Conservation (phyloP, 2,797 vertebrate species). For the Stomatorhinus walkeri region DNA sequence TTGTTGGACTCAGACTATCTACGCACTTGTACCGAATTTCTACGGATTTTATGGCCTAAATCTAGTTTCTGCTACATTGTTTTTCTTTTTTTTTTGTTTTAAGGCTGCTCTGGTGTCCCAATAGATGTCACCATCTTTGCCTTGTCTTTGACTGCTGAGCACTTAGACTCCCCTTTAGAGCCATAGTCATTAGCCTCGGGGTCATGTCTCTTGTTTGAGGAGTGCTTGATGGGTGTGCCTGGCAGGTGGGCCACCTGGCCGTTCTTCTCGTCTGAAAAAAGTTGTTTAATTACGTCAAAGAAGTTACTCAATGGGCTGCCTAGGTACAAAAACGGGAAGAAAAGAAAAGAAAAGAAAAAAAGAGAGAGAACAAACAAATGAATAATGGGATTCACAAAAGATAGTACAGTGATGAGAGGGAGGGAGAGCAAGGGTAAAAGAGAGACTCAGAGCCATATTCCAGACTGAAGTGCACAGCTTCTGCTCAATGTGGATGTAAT, state of each 20-base stretch:
- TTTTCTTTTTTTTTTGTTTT: slow-evolving; percentile 51
- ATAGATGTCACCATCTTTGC: slow-evolving; percentile 76
- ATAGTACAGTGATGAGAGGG: slow-evolving; percentile 31
- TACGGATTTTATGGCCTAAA: slow-evolving; percentile 30
- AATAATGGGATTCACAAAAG: slow-evolving; percentile 59
- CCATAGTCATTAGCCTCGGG: slow-evolving; percentile 78
- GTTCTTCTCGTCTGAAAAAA: slow-evolving; percentile 99
- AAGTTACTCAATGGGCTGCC: slow-evolving; percentile 99
- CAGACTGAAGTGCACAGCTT: background rate
- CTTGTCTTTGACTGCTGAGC: slow-evolving; percentile 81
- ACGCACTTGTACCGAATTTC: slow-evolving; percentile 33
- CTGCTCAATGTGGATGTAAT: background rate
- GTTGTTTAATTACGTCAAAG: slow-evolving; percentile 99
- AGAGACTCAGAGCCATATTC: slow-evolving; percentile 57
- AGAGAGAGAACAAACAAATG: slow-evolving; percentile 67
- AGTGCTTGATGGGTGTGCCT: slow-evolving; percentile 85
- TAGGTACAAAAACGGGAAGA: slow-evolving; percentile 84
- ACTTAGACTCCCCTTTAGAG: slow-evolving; percentile 76
- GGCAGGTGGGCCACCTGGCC: slow-evolving; percentile 83
- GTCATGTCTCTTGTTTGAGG: slow-evolving; percentile 76
- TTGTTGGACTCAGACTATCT: slow-evolving; percentile 46
- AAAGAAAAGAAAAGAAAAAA: slow-evolving; percentile 44
- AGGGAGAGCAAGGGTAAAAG: slow-evolving; percentile 46
- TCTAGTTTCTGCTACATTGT: slow-evolving; percentile 43
- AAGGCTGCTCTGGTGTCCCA: slow-evolving; percentile 89